A percentile compares a stretch with the other conserved stretches of the same genome.
These are phyloP conservation scores for Catajapyx aquilonaris DNA, from an alignment of 1,140 invertebrate species.

Conservation along the genomic window DNA sequence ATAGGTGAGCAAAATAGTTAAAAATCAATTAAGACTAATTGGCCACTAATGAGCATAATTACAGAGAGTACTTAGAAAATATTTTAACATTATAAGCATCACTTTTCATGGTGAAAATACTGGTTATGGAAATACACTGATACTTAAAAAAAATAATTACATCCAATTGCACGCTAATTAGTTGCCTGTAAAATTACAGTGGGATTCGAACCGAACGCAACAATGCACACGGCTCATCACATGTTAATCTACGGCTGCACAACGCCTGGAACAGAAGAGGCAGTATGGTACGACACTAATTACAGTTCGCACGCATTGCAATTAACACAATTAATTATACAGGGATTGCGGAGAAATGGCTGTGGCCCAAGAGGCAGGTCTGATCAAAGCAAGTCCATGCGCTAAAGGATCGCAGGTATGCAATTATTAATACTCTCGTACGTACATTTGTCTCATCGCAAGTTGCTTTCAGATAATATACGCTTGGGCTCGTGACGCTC, in stretches of 20 bases:
- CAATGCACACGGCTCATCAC: conserved; percentile 79
- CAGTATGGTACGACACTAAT: conserved; percentile 43
- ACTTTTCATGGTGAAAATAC: conserved; percentile 5
- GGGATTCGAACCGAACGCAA: conserved; percentile 82
- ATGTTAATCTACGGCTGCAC: conserved; percentile 89
- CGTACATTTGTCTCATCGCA: background rate
- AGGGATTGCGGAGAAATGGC: conserved; percentile 90
- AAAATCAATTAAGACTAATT: conserved; percentile 1
- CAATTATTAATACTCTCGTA: conserved; percentile 1
- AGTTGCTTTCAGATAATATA: conserved; percentile 56
- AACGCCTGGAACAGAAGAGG: conserved; percentile 50
- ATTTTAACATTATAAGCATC: conserved; percentile 1
- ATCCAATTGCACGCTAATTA: conserved; percentile 5
- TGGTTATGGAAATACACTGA: conserved; percentile 2
- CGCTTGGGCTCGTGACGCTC: conserved; percentile 92
- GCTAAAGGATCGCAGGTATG: conserved; percentile 41
- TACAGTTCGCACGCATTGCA: background rate
- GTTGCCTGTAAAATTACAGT: conserved; percentile 32
- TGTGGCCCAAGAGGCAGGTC: conserved; percentile 17
- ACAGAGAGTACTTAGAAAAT: conserved; percentile 5
- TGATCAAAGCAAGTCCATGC: conserved; percentile 40
- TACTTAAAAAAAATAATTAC: conserved; percentile 2
- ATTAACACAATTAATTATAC: background rate
- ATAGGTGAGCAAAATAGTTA: conserved; percentile 33
- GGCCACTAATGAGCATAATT: conserved; percentile 8